Evolutionary conservation across 2,797 vertebrate genomes (phyloP).

Genomic region (Sebastes iracundus): DNA sequence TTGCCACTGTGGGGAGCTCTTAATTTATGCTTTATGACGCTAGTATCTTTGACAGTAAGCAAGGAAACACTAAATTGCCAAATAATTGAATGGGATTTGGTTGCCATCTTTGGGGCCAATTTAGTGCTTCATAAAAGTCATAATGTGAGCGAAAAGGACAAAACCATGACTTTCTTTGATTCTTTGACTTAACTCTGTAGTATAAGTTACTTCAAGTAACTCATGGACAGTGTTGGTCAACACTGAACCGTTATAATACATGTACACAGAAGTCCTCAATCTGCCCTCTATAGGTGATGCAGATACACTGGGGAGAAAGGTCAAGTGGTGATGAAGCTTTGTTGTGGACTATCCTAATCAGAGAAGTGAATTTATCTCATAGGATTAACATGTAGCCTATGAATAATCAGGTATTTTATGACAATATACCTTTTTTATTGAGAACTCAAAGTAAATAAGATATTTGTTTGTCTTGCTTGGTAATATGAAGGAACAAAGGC

Average conservation of each 20-base stretch:
- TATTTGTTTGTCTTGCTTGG: background rate
- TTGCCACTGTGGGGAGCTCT: accelerated
- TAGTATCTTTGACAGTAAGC: background rate
- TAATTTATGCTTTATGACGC: background rate
- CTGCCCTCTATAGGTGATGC: constrained; percentile 59
- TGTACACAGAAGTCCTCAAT: background rate
- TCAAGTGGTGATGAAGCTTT: background rate
- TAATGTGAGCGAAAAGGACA: background rate
- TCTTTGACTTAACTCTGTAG: background rate
- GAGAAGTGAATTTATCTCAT: background rate
- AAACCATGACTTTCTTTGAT: background rate
- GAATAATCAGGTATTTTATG: background rate
- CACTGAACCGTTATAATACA: constrained; percentile 44
- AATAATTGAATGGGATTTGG: background rate
- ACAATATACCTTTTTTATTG: background rate
- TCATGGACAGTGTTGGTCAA: background rate
- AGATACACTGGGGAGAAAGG: background rate
- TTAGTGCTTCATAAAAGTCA: background rate
- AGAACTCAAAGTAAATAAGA: background rate
- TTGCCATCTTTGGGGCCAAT: background rate
- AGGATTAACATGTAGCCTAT: background rate
- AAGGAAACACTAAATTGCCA: background rate
- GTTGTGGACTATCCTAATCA: background rate
- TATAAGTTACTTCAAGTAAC: background rate
- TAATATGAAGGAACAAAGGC: background rate